Evolutionary conservation across 2,888 invertebrate genomes (phyloP), one percentile per base, ranked within the genome.

Genomic region (Drosophila picticornis): DNA sequence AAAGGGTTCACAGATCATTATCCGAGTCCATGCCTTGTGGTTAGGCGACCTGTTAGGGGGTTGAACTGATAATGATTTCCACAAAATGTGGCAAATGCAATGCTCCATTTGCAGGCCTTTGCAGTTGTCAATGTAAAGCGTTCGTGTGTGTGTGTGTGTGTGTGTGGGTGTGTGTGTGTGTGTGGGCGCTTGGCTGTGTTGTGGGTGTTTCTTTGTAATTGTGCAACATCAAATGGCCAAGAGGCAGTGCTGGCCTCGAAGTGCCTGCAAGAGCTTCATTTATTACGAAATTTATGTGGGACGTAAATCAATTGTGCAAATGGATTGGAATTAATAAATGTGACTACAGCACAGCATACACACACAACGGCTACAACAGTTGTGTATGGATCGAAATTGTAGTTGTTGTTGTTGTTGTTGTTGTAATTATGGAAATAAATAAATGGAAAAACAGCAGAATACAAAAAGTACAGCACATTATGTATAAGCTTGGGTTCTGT

Each of bases 271-370:
- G 79, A 66, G 87, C 81, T 80, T 78, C 80, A 88, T 88, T 88
- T 91, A 88, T 88, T 86, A 81, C 75, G 77, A 75, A 72, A 88
- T 88, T 91, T 90, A 88, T 90, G 84, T 75, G 77, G 67, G 74
- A 72, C 83, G 88, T 91, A 91, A 91, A 91, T 91, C 91, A 91
- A 84, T 80, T 82, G 77, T 87, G 87, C 87, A 89, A 91, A 91
- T 91, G 91, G 91, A 90, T 91, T 80, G 91, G 91, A 91, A 91
- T 91, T 91, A 91, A 91, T 91, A 90, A 91, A 91, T 91, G 89
- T 81, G 81, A 81, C 80, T 83, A 59, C 77, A 70, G 46, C 36
- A 52, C 59, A 51, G 36, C 64, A 55, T 0, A 46, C 9, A 25
- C 25, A 25, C 25, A 48, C 52, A 53, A 46, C 57, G 57, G 10